Conservation (phyloP, 2,113 vertebrate species). For the Ophthalmolycus amberensis region DNA sequence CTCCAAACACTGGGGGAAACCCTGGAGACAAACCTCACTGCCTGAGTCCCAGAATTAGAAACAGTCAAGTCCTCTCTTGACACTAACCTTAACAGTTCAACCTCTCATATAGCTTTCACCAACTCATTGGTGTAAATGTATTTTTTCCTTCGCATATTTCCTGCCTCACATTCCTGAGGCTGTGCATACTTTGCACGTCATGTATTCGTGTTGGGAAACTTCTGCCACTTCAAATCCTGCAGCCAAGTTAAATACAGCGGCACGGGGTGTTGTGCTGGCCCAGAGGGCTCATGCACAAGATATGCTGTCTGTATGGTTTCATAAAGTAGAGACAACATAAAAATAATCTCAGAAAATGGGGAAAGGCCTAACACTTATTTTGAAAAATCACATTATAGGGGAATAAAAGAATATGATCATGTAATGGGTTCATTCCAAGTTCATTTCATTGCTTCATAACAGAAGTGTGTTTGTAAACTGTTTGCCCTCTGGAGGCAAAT, state of each 20-base stretch:
- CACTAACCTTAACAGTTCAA: constrained; percentile 50
- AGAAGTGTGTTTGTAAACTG: constrained; percentile 63
- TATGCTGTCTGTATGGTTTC: constrained; percentile 3
- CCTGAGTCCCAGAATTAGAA: constrained; percentile 64
- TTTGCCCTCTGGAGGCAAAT: constrained; percentile 72
- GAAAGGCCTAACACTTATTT: not conserved
- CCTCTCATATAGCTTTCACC: constrained; percentile 20
- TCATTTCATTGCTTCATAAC: constrained; percentile 65
- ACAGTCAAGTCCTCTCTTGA: constrained; percentile 47
- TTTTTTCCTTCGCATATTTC: constrained; percentile 10
- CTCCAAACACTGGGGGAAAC: constrained; percentile 57
- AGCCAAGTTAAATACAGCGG: constrained; percentile 2
- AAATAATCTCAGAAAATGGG: constrained; percentile 27
- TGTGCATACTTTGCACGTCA: not conserved
- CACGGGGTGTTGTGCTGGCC: not conserved
- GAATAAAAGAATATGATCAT: constrained; percentile 41
- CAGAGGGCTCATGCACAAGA: constrained; percentile 2
- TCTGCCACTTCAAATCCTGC: constrained; percentile 15
- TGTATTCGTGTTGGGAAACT: constrained; percentile 33
- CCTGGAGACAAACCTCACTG: constrained; percentile 66
- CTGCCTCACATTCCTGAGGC: constrained; percentile 7
- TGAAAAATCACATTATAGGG: constrained; percentile 17
- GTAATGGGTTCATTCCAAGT: constrained; percentile 72
- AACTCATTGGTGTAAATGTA: constrained; percentile 29
- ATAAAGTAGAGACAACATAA: constrained; percentile 22